Evolutionary conservation across 2,797 vertebrate genomes (phyloP), one percentile per base, ranked within the genome.

Genomic region (Notolepis coatsorum): DNA sequence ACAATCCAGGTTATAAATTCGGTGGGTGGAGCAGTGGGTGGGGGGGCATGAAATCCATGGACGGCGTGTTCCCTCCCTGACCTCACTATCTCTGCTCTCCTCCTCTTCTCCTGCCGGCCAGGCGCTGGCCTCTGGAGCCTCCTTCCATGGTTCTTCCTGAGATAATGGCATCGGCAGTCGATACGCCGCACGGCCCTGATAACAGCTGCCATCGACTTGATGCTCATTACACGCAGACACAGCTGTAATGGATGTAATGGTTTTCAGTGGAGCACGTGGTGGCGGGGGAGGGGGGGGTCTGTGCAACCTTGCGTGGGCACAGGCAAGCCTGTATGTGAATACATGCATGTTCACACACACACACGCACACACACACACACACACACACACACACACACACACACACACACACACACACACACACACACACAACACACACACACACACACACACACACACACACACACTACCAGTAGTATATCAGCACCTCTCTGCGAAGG

Each of bases 1-100:
- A 73, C 74, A 48, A 74, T 70, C 68, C 47, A 74, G 66, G 82
- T 77, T 76, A 72, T 77, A 76, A 82, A 79, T 74, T 75, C 68
- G 68, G 65, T 38, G 55, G 57, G 61, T 79, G 71, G 48, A 83
- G 57, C 81, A 75, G 71, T 61, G 35, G 67, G 71, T 61, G 35
- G 67, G 79, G 69, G 73, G 71, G 67, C 74, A 62, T 77, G 53
- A 73, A 81, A 84, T 79, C 76, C 73, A 75, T 71, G 10, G 68
- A 68, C 58, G 25, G 66, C 4, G n/a, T 61, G 73, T 68, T 80
- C 80, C 74, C 59, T 23, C 42, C 12, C 63, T 81, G 80, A 85
- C 85, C 85, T 80, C 33, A 68, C 64, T 52, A 70, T 77, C 73
- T 58, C 49, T 54, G n/a, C 55, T 68, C 51, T 5, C 67, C 27